Evolutionary conservation across 2,797 vertebrate species (phyloP).

Genomic region (Brotula barbata): DNA sequence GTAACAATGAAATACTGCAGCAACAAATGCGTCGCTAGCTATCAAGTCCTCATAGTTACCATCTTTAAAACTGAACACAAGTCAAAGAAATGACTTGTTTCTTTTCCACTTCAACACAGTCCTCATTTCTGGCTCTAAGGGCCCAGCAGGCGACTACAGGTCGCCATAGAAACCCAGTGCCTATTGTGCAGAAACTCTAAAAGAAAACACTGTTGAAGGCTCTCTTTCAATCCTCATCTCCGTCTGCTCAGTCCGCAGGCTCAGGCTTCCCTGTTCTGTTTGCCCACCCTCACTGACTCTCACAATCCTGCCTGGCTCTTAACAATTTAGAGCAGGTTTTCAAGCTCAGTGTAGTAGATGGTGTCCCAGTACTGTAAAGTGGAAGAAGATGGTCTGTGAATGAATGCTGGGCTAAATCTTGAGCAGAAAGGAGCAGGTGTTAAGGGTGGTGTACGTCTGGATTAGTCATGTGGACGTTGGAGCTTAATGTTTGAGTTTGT

Average conservation of each 20-base stretch:
- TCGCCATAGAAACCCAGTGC: constrained; percentile 79
- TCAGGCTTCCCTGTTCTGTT: constrained; percentile 10
- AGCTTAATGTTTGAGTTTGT: constrained; percentile 23
- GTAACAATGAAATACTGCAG: not conserved
- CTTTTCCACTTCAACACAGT: constrained; percentile 35
- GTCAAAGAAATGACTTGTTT: constrained; percentile 16
- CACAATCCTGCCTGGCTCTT: constrained; percentile 13
- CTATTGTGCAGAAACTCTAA: constrained; percentile 73
- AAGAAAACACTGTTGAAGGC: constrained; percentile 70
- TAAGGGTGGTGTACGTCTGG: constrained; percentile 23
- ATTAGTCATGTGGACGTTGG: constrained; percentile 19
- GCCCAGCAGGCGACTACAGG: constrained; percentile 76
- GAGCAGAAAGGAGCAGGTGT: constrained; percentile 21
- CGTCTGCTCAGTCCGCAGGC: constrained; percentile 43
- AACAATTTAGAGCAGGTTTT: constrained; percentile 17
- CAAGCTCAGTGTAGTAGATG: constrained; percentile 9
- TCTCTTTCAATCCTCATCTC: constrained; percentile 62
- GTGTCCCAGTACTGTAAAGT: constrained; percentile 9
- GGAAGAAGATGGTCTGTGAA: constrained; percentile 25
- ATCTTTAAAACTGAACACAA: not conserved
- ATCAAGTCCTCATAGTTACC: not conserved
- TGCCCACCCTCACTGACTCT: constrained; percentile 29
- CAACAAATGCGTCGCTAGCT: not conserved
- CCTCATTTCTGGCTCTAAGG: constrained; percentile 72
- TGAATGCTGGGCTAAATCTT: constrained; percentile 19